These are phyloP conservation scores for Gobio gobio DNA, from an alignment of 2,113 vertebrate genomes.

Conservation along the genomic window DNA sequence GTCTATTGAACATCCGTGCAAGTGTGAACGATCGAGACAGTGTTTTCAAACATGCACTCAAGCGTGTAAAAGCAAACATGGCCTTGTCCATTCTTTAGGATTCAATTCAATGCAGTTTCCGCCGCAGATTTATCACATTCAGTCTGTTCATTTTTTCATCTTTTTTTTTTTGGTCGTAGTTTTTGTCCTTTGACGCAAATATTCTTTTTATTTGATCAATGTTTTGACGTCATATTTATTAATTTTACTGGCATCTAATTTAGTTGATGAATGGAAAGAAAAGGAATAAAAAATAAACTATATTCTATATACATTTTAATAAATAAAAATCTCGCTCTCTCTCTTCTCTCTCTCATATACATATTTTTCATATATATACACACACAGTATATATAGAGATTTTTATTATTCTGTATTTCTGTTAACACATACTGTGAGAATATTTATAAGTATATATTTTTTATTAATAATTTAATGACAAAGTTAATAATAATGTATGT, in stretches of 20 bases:
- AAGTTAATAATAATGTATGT: neutral
- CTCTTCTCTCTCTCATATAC: no score
- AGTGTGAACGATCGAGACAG: constrained; percentile 18
- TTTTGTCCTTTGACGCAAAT: neutral
- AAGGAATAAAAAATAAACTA: no score
- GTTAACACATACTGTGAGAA: neutral
- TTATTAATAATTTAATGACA: neutral
- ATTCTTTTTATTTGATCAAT: neutral
- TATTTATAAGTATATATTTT: neutral
- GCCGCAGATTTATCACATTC: neutral
- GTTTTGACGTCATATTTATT: no score
- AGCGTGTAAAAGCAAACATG: constrained; percentile 35
- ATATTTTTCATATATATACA: no score
- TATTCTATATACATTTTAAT: no score
- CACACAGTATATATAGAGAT: no score
- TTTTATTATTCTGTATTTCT: no score
- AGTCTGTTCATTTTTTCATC: no score
- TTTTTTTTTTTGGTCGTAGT: neutral
- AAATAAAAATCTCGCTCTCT: no score
- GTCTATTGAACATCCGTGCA: neutral
- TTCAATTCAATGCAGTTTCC: constrained; percentile 6
- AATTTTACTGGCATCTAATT: no score
- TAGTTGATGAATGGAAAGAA: no score
- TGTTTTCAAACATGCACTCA: constrained; percentile 40
- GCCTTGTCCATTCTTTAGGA: constrained; percentile 20